Base-by-base conservation (phyloP, 64 coral and sea anemone genomes). In the Trachythela sp. region DNA sequence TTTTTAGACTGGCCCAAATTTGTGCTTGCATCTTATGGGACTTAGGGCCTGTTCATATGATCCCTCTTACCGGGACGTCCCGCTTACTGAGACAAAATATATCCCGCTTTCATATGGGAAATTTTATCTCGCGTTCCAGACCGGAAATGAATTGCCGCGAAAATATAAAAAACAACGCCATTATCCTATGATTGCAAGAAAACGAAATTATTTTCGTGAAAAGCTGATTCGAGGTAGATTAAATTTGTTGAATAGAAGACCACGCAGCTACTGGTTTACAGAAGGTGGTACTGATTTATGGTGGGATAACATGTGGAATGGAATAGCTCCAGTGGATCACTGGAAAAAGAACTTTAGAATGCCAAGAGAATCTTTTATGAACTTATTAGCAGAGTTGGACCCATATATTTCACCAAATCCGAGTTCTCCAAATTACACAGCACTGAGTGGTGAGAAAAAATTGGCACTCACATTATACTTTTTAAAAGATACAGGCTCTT, bases 331-430 rank as follows among this genome's bases (percentile, higher is more conserved):
- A 13, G 58, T 42, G 22, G 58, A 88, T 24, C 20, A 40, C 36
- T 88, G 87, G 86, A 77, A 43, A 40, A 88, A 88, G 60, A 88
- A 88, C 31, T 31, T 88, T 48, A 3, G 87, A 39, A 88, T 76
- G 87, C 24, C 56, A n/a, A 64, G 42, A 71, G 86, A 88, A 76
- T 30, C 70, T 30, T 88, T 88, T 56, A 42, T 71, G 64, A 31
- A 64, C 24, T 22, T 88, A 30, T 54, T 43, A 88, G 36, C 38
- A 39, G 40, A 72, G 43, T 54, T 88, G 24, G 13, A 43, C 36
- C 24, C 70, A 70, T 88, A 70, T 76, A 72, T 88, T 72, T 30
- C 54, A 36, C 87, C 87, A 43, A 48, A 88, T 72, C 54, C 35
- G 0, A 72, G 36, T 48, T 71, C 87, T 22, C 64, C 58, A 72